Percentiles rank a stretch among this genome's conserved stretches.
phyloP scores from a whole-genome alignment of 1,140 invertebrate genomes.

The Neelides sp. region DNA sequence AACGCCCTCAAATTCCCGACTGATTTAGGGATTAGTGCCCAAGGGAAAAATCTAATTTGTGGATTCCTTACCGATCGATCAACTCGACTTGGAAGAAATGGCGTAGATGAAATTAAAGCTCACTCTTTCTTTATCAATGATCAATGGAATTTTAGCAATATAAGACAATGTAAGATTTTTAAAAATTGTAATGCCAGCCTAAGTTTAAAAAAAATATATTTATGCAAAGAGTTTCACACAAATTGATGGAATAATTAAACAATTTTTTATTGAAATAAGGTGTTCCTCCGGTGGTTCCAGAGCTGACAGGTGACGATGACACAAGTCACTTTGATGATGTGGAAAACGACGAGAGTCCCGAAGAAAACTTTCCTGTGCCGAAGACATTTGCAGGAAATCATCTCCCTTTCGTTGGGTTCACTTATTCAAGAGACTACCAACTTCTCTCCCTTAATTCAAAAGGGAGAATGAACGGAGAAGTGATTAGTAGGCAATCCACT shows the following conservation, averaged over 20 bases:
- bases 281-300: conserved; percentile 91
- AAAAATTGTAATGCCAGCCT: conserved; percentile 2
- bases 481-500: background rate
- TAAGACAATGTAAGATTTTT: conserved; percentile 57
- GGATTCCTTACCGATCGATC: conserved; percentile 83
- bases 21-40: conserved; percentile 80
- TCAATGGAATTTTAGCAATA: conserved; percentile 94
- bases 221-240: too few relatives aligned
- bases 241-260: background rate
- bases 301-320: conserved; percentile 88
- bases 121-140: conserved; percentile 95
- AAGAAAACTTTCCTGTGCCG: conserved; percentile 85
- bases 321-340: conserved; percentile 98
- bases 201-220: conserved; percentile 7
- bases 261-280: conserved; percentile 37
- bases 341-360: conserved; percentile 74
- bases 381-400: conserved; percentile 98
- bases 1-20: conserved; percentile 89
- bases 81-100: conserved; percentile 81
- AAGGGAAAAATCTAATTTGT: conserved; percentile 80
- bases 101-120: conserved; percentile 85
- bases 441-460: conserved; percentile 29
- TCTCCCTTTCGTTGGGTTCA: conserved; percentile 96
- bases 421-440: conserved; percentile 85
- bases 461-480: background rate